Evolutionary conservation across 2,113 vertebrate species (phyloP), one percentile per base, ranked within the genome.

Genomic region (Condylura cristata): DNA sequence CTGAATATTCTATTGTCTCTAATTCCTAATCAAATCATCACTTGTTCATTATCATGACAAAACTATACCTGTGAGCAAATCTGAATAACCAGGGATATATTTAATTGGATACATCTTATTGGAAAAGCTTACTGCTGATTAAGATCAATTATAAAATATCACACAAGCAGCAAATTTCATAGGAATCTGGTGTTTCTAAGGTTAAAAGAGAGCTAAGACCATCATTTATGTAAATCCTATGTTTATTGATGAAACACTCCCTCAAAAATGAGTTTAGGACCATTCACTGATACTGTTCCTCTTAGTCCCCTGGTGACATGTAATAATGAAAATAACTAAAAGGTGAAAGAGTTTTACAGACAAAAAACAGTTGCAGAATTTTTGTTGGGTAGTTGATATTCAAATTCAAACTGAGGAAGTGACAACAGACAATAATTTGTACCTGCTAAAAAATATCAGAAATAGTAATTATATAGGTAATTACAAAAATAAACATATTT

Each of bases 271-370:
- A 32, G 70, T 60, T 90, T 75, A 30, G 37, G 81, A 14, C 39
- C 70, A 18, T 68, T 68, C 39, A 81, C 30, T 70, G 39, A 53
- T 86, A 34, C 17, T 75, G 86, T 13, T 75, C 61, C 75, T 90
- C 24, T 86, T 89, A 51, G 6, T 17, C 7, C 63, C 72, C 46
- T n/a, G 70, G 6, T 11, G 76, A 89, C 37, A 56, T 24, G 20
- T 16, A 58, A 34, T 32, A 86, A 12, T 95, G 51, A 86, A 95
- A 90, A 37, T 41, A 22, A 92, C 17, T 58, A 63, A 72, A 79
- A 72, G 16, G 76, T 22, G 58, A 86, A 84, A 71, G 46, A 37
- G 5, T n/a, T 4, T 86, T 72, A 11, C 17, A 79, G 9, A 65
- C 44, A 60, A 74, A 93, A 93, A 71, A 72, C 51, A 81, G 20